Percentiles rank a stretch among this genome's conserved stretches.
Evolutionary conservation across 2,888 invertebrate species (phyloP).

Genomic region (Lacanobia oleracea): DNA sequence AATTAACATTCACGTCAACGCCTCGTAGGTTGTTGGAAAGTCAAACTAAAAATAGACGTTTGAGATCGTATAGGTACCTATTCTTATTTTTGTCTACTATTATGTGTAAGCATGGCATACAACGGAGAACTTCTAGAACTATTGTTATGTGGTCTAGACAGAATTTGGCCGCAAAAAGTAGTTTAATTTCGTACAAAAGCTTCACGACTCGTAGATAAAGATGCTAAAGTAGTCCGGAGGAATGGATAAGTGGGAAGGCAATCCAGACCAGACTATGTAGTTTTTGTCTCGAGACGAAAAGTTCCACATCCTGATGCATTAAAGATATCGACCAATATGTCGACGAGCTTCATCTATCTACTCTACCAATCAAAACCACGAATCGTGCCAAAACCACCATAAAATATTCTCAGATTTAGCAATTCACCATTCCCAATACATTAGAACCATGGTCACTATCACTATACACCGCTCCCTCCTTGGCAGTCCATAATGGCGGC

Average conservation of each 20-base stretch:
- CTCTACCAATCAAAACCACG: neutral
- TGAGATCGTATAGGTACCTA: conserved; percentile 8
- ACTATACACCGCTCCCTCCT: conserved; percentile 67
- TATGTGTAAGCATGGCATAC: conserved; percentile 11
- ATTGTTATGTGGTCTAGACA: neutral
- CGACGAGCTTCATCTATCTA: neutral
- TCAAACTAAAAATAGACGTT: conserved; percentile 57
- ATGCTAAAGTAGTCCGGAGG: too few relatives aligned
- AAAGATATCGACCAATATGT: neutral
- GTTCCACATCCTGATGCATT: neutral
- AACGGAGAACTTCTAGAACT: neutral
- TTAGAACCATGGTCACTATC: conserved; percentile 65
- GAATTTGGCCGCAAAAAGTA: neutral
- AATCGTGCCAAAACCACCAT: conserved; percentile 10
- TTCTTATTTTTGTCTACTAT: conserved; percentile 13
- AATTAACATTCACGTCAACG: conserved; percentile 60
- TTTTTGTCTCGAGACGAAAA: neutral
- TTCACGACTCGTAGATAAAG: too few relatives aligned
- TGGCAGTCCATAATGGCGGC: conserved; percentile 76
- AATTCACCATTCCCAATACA: conserved; percentile 33
- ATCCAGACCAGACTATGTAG: too few relatives aligned
- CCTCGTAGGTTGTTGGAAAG: conserved; percentile 62
- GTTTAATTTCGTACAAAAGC: too few relatives aligned
- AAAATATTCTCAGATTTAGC: conserved; percentile 10
- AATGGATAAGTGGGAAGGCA: too few relatives aligned